Percentiles rank a stretch among this genome's conserved stretches.
Evolutionary conservation across 2,113 vertebrate genomes (phyloP).

Genomic region (Microtus oregoni): DNA sequence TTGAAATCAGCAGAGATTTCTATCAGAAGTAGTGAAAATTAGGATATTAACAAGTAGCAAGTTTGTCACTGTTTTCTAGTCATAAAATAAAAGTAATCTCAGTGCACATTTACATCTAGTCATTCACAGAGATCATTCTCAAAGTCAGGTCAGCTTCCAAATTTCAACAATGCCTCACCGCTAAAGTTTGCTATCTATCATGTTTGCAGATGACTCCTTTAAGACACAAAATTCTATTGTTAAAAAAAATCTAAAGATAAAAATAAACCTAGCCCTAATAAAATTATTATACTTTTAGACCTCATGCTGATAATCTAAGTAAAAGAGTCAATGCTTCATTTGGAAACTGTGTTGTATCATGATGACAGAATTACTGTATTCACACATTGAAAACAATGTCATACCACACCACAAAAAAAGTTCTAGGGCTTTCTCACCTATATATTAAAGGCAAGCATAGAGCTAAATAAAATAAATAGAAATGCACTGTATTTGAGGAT

Average conservation of each 20-base stretch:
- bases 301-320: background rate
- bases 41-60: background rate
- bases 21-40: conserved; percentile 47
- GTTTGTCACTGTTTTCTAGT: conserved; percentile 3
- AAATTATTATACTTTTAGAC: conserved; percentile 34
- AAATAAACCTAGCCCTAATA: background rate
- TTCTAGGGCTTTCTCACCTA: conserved; percentile 48
- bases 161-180: background rate
- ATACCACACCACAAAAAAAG: conserved; percentile 21
- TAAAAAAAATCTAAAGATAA: conserved; percentile 36
- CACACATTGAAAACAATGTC: conserved; percentile 48
- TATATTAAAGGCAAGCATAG: conserved; percentile 38
- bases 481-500: conserved; percentile 44
- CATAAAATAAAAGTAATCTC: conserved; percentile 23
- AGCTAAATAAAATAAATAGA: conserved; percentile 64
- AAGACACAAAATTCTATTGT: background rate
- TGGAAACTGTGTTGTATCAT: background rate
- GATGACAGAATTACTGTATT: background rate
- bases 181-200: background rate
- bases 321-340: background rate
- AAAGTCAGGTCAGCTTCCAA: background rate
- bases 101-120: background rate
- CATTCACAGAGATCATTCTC: conserved; percentile 28
- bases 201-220: background rate
- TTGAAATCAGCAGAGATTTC: conserved; percentile 21